Conservation (phyloP, 2,888 invertebrate species). For the Mallateleia sp. region DNA sequence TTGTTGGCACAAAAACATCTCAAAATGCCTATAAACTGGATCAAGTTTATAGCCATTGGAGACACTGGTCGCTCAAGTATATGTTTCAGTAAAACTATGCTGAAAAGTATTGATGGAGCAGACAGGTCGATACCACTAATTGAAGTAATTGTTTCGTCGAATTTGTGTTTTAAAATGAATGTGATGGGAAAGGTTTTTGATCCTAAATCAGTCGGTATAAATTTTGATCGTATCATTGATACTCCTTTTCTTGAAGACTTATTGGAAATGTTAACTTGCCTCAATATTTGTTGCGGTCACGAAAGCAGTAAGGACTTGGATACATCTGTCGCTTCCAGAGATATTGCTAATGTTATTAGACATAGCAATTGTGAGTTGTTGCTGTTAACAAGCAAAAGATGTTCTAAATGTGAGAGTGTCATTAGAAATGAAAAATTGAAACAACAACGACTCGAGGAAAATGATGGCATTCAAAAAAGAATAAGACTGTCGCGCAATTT, state of each 20-base stretch:
- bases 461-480: conserved; percentile 10
- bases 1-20: neutral
- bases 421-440: neutral
- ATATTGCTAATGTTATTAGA: neutral
- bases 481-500: conserved; percentile 4
- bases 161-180: conserved; percentile 17
- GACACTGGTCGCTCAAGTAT: neutral
- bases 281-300: neutral
- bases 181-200: neutral
- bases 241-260: neutral
- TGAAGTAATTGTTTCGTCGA: neutral
- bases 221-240: neutral
- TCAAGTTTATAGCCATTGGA: neutral
- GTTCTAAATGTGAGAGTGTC: neutral
- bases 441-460: neutral
- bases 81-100: neutral
- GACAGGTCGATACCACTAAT: neutral
- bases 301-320: neutral
- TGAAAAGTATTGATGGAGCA: neutral
- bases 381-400: neutral
- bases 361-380: neutral
- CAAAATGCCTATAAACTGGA: neutral
- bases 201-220: neutral
- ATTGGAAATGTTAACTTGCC: neutral
- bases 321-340: neutral